Evolutionary conservation across 2,113 vertebrate genomes (phyloP).

Genomic region (Dromaius novaehollandiae): DNA sequence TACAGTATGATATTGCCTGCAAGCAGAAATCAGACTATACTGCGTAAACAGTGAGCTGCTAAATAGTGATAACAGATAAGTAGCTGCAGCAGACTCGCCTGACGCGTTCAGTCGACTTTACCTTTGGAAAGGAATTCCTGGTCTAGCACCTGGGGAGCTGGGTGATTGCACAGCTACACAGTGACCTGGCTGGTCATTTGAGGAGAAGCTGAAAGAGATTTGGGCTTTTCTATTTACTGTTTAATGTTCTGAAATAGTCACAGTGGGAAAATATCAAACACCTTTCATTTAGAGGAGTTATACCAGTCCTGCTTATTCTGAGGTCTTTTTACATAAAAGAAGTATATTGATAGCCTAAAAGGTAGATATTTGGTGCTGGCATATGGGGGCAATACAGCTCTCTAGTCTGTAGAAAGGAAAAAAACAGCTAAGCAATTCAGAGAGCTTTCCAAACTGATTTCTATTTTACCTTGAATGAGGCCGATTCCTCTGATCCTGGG

Average conservation of each 20-base stretch:
- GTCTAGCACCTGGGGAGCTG: background rate
- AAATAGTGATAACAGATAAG: background rate
- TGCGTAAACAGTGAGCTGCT: constrained; percentile 19
- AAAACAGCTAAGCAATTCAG: background rate
- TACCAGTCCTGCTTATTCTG: background rate
- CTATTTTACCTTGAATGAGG: background rate
- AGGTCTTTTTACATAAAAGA: background rate
- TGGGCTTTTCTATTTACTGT: background rate
- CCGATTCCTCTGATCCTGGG: background rate
- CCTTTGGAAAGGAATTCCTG: background rate
- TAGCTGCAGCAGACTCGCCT: background rate
- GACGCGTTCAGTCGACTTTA: background rate
- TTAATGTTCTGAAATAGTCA: background rate
- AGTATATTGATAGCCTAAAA: background rate
- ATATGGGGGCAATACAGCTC: background rate
- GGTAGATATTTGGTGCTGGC: background rate
- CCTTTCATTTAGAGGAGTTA: background rate
- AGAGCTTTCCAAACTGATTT: background rate
- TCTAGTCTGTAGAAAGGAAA: background rate
- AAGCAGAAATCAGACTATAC: constrained; percentile 17
- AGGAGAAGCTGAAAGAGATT: background rate
- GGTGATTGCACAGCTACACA: background rate
- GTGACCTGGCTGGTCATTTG: background rate
- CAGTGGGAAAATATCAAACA: background rate
- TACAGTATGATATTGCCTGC: constrained; percentile 12